phyloP scores from a whole-genome alignment of 2,797 vertebrate species.

The Brotula barbata region DNA sequence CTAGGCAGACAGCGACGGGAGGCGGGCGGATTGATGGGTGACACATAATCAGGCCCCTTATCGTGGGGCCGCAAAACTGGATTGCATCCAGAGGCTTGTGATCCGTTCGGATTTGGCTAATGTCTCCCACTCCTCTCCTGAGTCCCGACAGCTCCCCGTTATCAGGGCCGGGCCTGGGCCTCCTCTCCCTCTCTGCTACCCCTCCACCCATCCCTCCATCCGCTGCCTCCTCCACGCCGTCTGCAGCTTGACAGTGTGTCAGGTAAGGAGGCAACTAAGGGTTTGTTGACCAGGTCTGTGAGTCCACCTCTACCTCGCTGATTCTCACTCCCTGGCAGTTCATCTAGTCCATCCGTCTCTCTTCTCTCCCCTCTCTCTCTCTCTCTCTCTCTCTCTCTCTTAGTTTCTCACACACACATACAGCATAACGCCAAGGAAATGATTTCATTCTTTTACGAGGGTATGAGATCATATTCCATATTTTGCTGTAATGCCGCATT shows the following conservation, averaged over 20 bases:
- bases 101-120: conserved; percentile 78
- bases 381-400: conserved; percentile 5
- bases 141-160: conserved; percentile 69
- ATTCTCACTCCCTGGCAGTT: conserved; percentile 19
- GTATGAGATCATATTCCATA: background rate
- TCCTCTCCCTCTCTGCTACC: conserved; percentile 69
- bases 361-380: conserved; percentile 5
- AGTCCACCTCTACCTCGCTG: conserved; percentile 30
- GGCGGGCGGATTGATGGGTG: conserved; percentile 67
- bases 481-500: conserved; percentile 2
- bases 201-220: conserved; percentile 64
- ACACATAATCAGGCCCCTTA: conserved; percentile 78
- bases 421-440: too few species aligned
- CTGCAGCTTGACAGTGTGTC: conserved; percentile 77
- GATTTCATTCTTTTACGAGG: background rate
- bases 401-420: too few species aligned
- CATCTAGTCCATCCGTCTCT: conserved; percentile 21
- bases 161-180: conserved; percentile 67
- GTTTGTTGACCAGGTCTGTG: conserved; percentile 71
- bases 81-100: conserved; percentile 80
- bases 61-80: conserved; percentile 77
- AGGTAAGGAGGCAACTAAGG: conserved; percentile 69
- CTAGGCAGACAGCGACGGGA: conserved; percentile 65
- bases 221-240: conserved; percentile 33
- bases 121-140: conserved; percentile 73